phyloP scores from a whole-genome alignment of 1,140 invertebrate species.

The Drosophila nigrodunni region DNA sequence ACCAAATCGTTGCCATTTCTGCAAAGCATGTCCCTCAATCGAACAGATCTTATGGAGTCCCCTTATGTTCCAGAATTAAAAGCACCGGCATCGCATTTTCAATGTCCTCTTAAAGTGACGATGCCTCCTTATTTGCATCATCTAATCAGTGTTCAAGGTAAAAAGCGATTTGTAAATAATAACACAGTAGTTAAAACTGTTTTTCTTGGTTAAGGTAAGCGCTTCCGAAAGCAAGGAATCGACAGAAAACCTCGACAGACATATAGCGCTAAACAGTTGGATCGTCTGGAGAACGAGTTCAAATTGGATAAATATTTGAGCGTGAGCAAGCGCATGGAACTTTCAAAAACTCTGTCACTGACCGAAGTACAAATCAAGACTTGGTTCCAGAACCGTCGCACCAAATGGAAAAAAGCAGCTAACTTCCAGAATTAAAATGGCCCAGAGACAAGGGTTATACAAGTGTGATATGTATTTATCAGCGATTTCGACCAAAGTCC shows the following conservation, averaged over 20 bases:
- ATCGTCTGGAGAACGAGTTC: constrained; percentile 95
- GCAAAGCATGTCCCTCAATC: constrained; percentile 18
- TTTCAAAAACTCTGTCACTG: constrained; percentile 93
- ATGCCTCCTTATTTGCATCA: constrained; percentile 46
- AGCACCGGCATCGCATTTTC: constrained; percentile 2
- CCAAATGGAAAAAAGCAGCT: constrained; percentile 99
- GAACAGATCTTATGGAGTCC: constrained; percentile 7
- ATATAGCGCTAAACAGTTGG: constrained; percentile 96
- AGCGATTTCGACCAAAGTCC: constrained; percentile 10
- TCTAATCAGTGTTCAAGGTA: constrained; percentile 49
- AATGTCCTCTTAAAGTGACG: constrained; percentile 19
- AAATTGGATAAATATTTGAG: constrained; percentile 98
- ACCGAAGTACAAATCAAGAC: constrained; percentile 99
- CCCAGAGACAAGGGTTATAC: constrained; percentile 92
- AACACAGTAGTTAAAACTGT: not conserved
- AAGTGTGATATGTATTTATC: constrained; percentile 85
- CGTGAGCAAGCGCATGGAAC: constrained; percentile 96
- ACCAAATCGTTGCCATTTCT: constrained; percentile 22
- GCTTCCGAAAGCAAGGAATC: constrained; percentile 92
- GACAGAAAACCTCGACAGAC: constrained; percentile 97
- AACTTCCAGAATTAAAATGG: constrained; percentile 94
- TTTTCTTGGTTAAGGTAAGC: constrained; percentile 85
- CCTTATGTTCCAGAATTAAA: not conserved
- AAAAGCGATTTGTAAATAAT: not conserved
- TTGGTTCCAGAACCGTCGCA: constrained; percentile 97